Base-by-base conservation (phyloP, 2,797 vertebrate species). In the Austrolebias charrua region DNA sequence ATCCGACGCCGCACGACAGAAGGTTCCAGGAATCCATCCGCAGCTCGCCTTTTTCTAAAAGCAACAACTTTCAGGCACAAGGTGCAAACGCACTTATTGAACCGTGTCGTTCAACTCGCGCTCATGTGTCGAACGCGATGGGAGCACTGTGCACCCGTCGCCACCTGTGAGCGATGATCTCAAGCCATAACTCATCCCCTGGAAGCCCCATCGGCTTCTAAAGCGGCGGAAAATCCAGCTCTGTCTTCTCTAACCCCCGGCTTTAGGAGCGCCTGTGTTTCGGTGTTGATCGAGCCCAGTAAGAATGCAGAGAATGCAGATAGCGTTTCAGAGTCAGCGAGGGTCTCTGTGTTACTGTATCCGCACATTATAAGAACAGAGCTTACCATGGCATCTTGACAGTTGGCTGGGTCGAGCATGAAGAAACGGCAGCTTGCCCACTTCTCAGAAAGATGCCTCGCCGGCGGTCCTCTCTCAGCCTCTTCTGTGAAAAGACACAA, bases 221-320 rank as follows among this genome's bases (percentile, higher is more conserved):
- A 91, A 88, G 89, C 85, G 56, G 89, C 84, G 59, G 79, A 91
- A 92, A 91, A 92, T 89, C 86, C 85, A 87, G 63, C 86, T 80
- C 88, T 91, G 87, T 90, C 88, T 85, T 80, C 83, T 83, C 76
- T 90, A 90, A 88, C 82, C 82, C n/a, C 81, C 69, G 45, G 84
- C 83, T 86, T 91, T 86, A 88, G 71, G 87, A 84, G 55, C 63
- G 86, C 86, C 88, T 82, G 85, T 77, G 86, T 88, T 86, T 91
- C 85, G 61, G 79, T 79, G 89, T 92, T 91, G 91, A 91, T 93
- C 88, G 77, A 88, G 90, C 88, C 79, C 86, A 82, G 81, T 78
- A 91, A 91, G 90, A 92, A 94, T 92, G 90, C 76, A 8, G 87
- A 87, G 91, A 93, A 92, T 92, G 91, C 91, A 92, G 90, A 92